Percentiles rank a stretch among this genome's conserved stretches.
phyloP scores from a whole-genome alignment of 1,140 invertebrate species.

The Paralvinella palmiformis region DNA sequence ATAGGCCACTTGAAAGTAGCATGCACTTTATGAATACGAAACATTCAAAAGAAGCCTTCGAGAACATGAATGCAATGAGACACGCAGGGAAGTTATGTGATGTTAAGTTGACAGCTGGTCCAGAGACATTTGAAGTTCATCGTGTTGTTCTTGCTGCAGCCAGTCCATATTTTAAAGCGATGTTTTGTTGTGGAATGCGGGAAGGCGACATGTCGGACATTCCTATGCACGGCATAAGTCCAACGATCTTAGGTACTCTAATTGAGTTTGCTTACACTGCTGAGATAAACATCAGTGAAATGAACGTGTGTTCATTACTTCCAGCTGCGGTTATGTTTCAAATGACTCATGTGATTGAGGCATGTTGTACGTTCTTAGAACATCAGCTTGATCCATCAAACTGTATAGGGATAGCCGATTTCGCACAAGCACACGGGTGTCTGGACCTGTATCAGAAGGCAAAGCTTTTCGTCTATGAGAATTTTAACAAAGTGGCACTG shows the following conservation, averaged over 20 bases:
- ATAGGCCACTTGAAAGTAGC: constrained; percentile 56
- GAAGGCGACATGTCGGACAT: constrained; percentile 80
- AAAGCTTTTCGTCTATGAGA: constrained; percentile 80
- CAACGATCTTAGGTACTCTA: constrained; percentile 74
- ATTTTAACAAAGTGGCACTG: constrained; percentile 82
- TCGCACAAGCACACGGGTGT: constrained; percentile 85
- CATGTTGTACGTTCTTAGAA: constrained; percentile 83
- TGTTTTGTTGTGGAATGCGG: constrained; percentile 82
- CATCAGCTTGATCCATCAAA: constrained; percentile 86
- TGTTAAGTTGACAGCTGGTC: constrained; percentile 40
- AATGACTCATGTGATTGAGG: constrained; percentile 82
- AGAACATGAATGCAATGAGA: constrained; percentile 81
- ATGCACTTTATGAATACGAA: constrained; percentile 81
- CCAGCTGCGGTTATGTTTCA: constrained; percentile 92
- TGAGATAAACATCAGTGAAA: constrained; percentile 79
- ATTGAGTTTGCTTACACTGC: constrained; percentile 89
- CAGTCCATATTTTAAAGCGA: constrained; percentile 71
- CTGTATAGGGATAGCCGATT: constrained; percentile 85
- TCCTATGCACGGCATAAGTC: constrained; percentile 78
- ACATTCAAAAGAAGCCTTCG: constrained; percentile 77
- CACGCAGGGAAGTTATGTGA: constrained; percentile 78
- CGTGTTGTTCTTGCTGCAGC: constrained; percentile 47
- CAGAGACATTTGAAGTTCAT: constrained; percentile 40
- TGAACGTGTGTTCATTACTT: constrained; percentile 80
- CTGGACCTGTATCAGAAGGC: constrained; percentile 74